Conservation (phyloP, 2,797 vertebrate species). For the Sebastes itinus region DNA sequence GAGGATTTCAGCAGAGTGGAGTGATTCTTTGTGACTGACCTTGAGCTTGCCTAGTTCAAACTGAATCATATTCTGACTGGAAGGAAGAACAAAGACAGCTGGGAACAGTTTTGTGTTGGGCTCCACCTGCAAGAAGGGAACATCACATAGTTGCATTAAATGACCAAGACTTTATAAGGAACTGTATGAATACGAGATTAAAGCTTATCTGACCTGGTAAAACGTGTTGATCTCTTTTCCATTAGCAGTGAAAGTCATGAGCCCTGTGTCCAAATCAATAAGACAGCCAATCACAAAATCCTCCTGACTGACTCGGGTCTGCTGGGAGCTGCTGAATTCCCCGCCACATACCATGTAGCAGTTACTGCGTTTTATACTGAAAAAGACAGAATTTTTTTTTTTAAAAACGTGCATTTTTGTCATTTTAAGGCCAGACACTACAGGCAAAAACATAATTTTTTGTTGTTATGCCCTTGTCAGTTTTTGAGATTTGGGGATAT, state of each 20-base stretch:
- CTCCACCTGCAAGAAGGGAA: constrained; percentile 85
- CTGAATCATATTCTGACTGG: constrained; percentile 91
- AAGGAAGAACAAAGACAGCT: constrained; percentile 90
- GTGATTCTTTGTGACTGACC: constrained; percentile 69
- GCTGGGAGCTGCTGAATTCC: constrained; percentile 90
- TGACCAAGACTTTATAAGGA: not conserved
- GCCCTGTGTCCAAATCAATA: constrained; percentile 91
- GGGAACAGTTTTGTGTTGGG: constrained; percentile 95
- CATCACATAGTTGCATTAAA: not conserved
- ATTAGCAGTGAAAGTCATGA: constrained; percentile 95
- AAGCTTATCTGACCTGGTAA: constrained; percentile 87
- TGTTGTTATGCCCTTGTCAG: too few species aligned
- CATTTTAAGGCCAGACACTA: not conserved
- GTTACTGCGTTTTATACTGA: constrained; percentile 94
- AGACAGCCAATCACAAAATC: constrained; percentile 94
- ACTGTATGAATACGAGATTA: not conserved
- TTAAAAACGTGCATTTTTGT: not conserved
- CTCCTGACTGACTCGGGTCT: constrained; percentile 90
- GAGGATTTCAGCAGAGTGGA: not conserved
- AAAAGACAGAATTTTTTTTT: not conserved
- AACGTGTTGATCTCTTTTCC: constrained; percentile 97
- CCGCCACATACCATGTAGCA: constrained; percentile 98
- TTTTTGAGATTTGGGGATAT: too few species aligned
- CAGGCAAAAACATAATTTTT: too few species aligned
- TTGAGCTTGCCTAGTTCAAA: constrained; percentile 94